Percentiles rank a stretch among this genome's conserved stretches.
These are phyloP conservation scores for Leptopilina clavipes DNA, from an alignment of 1,140 invertebrate species.

Conservation along the genomic window DNA sequence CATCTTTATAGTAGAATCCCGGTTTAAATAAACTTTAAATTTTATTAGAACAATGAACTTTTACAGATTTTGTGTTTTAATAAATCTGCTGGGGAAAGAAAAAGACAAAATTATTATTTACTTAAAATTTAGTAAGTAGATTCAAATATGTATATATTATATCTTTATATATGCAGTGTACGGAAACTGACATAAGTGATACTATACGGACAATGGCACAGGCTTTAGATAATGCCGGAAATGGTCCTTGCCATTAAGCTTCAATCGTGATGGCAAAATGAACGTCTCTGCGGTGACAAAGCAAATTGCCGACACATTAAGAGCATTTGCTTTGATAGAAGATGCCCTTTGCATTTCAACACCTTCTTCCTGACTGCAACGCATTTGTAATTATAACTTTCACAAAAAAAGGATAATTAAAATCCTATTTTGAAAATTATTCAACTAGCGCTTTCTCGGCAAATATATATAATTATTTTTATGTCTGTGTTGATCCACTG, in stretches of 20 bases:
- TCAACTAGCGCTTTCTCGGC: neutral
- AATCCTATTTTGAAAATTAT: neutral
- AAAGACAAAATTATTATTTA: too few relatives aligned
- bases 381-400: neutral
- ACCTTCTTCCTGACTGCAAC: neutral
- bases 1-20: too few relatives aligned
- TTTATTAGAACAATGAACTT: too few relatives aligned
- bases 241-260: slow-evolving; percentile 27
- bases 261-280: slow-evolving; percentile 23
- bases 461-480: neutral
- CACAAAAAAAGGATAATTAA: neutral
- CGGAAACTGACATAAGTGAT: slow-evolving; percentile 4
- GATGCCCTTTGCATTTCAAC: slow-evolving; percentile 12
- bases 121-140: too few relatives aligned
- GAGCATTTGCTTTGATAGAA: slow-evolving; percentile 22
- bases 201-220: slow-evolving; percentile 19
- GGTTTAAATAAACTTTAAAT: too few relatives aligned
- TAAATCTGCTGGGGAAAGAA: too few relatives aligned
- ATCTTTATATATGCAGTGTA: neutral
- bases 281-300: slow-evolving; percentile 31
- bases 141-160: neutral
- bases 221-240: slow-evolving; percentile 29
- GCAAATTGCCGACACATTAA: slow-evolving; percentile 28
- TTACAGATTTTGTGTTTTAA: too few relatives aligned
- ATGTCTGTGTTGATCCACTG: too few relatives aligned